These are phyloP conservation scores for Ricordea florida DNA, from an alignment of 92 coral and sea anemone genomes.

Conservation along the genomic window DNA sequence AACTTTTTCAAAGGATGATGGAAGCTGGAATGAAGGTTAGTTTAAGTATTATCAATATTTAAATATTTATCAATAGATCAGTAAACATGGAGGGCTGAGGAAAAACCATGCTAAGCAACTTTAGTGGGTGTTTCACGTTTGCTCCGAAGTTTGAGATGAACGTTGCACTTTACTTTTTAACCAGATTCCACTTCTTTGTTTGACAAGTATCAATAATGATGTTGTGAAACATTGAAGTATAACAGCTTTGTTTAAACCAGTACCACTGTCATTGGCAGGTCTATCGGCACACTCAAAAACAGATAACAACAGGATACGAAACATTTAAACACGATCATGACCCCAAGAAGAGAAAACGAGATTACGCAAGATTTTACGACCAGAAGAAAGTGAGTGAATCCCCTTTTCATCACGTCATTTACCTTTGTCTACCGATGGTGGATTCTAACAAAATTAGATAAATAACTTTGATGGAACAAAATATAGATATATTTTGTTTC, in stretches of 20 bases:
- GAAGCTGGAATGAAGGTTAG: slow-evolving; percentile 92
- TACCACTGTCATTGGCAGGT: slow-evolving; percentile 36
- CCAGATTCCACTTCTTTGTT: too few species aligned
- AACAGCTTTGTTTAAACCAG: too few species aligned
- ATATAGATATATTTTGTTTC: background rate
- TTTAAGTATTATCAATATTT: background rate
- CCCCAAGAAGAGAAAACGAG: slow-evolving; percentile 80
- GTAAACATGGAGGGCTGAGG: too few species aligned
- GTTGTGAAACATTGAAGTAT: too few species aligned
- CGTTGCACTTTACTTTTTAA: too few species aligned
- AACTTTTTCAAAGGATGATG: slow-evolving; percentile 85
- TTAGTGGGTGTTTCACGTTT: too few species aligned
- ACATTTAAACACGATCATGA: slow-evolving; percentile 96
- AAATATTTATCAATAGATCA: background rate
- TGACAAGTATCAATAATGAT: too few species aligned
- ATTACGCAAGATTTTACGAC: slow-evolving; percentile 72
- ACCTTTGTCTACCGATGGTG: too few species aligned
- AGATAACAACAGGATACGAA: slow-evolving; percentile 83
- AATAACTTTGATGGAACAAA: too few species aligned
- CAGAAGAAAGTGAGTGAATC: slow-evolving; percentile 70
- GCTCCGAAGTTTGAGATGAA: too few species aligned
- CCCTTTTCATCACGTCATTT: background rate
- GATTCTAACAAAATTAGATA: too few species aligned
- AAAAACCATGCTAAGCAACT: too few species aligned
- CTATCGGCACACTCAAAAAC: slow-evolving; percentile 76